Evolutionary conservation across 1,140 invertebrate genomes (phyloP).

Genomic region (Drosophila athabasca): DNA sequence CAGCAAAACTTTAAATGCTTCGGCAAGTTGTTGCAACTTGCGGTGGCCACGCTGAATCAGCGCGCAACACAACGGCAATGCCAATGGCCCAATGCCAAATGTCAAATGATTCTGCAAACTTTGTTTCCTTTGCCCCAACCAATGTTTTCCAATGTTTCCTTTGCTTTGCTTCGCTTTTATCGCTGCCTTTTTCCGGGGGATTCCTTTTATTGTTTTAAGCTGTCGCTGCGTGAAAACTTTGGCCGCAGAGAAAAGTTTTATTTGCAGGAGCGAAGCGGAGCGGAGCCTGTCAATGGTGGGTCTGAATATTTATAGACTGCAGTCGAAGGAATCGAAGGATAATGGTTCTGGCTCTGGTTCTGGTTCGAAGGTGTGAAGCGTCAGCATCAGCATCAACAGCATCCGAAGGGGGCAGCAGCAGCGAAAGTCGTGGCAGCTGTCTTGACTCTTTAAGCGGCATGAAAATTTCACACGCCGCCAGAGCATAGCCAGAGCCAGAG

Average conservation of each 20-base stretch:
- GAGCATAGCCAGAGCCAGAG: background rate
- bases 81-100: constrained; percentile 9
- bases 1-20: constrained; percentile 31
- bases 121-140: constrained; percentile 11
- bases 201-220: constrained; percentile 65
- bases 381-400: constrained; percentile 24
- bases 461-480: constrained; percentile 60
- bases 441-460: constrained; percentile 39
- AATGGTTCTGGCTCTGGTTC: too few relatives aligned
- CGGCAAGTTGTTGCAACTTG: constrained; percentile 45
- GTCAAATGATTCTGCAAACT: constrained; percentile 49
- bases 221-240: constrained; percentile 55
- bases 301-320: constrained; percentile 71
- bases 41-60: constrained; percentile 36
- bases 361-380: constrained; percentile 11
- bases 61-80: constrained; percentile 32
- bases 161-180: constrained; percentile 1
- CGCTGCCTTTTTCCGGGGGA: too few relatives aligned
- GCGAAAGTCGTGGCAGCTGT: constrained; percentile 61
- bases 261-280: too few relatives aligned
- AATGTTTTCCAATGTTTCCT: background rate
- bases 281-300: constrained; percentile 54
- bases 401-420: constrained; percentile 29
- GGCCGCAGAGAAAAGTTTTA: constrained; percentile 40
- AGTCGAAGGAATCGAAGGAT: background rate